Base-by-base conservation (phyloP, 2,888 invertebrate genomes). In the Dynastes grantii region DNA sequence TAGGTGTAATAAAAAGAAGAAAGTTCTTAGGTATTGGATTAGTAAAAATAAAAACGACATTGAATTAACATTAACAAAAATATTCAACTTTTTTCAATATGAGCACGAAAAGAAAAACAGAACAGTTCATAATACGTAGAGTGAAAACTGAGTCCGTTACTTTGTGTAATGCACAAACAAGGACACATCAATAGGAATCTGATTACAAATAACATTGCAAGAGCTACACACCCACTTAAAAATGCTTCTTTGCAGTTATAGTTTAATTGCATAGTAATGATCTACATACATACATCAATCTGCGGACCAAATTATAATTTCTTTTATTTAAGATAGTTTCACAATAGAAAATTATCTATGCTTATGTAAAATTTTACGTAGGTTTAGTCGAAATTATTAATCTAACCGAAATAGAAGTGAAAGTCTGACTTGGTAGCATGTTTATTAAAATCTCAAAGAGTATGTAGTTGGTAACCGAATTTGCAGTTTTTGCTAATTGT, bases 341-440 rank as follows among this genome's bases (percentile, higher is more conserved):
- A 45, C 67, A 49, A 67, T 9, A 64, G 11, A 67, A 40, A 67
- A n/a, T 40, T 11, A 29, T 67, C 16, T 16, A 16, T 63, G 32
- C 32, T 27, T 63, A 63, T 13, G 32, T 67, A 45, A 45, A 29
- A 67, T 67, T 67, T 67, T 9, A 67, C 49, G 67, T 67, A 27
- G 67, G 67, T 22, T 55, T 67, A 67, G 67, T 9, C n/a, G 67
- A 67, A 67, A 67, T 67, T 45, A 45, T 45, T 67, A 67, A 45
- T 45, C 11, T 45, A 67, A 8, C 45, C 67, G 49, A 67, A 67
- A 45, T 49, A 49, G 67, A 67, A 67, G 67, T 67, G 67, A 67
- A 67, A 67, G 67, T 67, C 6, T 8, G 40, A 29, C 49, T 45
- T 45, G 16, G 9, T 22, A 49, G 22, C 22, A 22, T 6, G 22